A percentile compares a stretch with the other conserved stretches of the same genome.
phyloP scores from a whole-genome alignment of 2,113 vertebrate species.

The Odocoileus virginianus region DNA sequence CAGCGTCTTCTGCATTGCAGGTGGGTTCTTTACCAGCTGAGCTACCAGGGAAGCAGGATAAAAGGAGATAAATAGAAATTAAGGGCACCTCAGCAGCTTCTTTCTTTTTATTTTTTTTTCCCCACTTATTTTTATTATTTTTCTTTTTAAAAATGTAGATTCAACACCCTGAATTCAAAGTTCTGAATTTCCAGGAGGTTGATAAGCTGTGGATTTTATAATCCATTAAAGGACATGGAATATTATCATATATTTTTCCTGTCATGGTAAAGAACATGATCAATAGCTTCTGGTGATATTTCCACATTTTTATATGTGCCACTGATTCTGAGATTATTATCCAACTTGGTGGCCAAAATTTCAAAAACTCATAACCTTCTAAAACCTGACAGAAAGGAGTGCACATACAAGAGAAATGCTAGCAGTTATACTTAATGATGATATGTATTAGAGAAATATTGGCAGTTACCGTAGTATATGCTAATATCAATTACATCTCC shows the following conservation, averaged over 20 bases:
- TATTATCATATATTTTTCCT: neutral
- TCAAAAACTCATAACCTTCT: neutral
- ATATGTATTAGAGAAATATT: neutral
- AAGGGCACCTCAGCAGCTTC: neutral
- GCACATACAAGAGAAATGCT: neutral
- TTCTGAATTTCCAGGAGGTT: neutral
- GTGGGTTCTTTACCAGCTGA: neutral
- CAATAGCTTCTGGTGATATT: neutral
- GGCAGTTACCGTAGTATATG: neutral
- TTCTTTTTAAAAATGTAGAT: neutral
- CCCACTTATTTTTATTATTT: too few relatives aligned
- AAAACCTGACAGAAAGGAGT: slow-evolving; percentile 1
- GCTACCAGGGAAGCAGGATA: neutral
- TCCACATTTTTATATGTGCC: neutral
- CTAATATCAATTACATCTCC: neutral
- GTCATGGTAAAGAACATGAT: neutral
- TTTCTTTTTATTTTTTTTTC: too few relatives aligned
- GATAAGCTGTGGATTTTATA: neutral
- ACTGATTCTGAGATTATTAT: neutral
- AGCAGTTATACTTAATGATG: neutral
- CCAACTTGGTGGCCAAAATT: neutral
- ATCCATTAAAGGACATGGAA: neutral
- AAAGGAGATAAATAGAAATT: neutral
- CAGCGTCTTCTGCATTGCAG: neutral
- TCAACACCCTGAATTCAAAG: neutral